phyloP scores from a whole-genome alignment of 2,888 invertebrate species.

The Chydorus sphaericus region DNA sequence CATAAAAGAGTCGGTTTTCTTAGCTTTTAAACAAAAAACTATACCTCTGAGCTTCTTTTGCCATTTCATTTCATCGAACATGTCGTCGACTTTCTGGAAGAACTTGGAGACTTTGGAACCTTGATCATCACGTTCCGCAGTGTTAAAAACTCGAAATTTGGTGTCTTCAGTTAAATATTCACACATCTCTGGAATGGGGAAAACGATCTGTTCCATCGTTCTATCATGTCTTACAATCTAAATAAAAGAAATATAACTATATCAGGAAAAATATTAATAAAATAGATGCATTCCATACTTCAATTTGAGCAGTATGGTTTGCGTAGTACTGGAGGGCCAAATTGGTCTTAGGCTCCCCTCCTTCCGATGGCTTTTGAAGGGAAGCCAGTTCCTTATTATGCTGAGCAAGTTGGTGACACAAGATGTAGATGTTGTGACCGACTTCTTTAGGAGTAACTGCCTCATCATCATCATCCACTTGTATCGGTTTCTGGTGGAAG shows the following conservation, averaged over 20 bases:
- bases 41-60: slow-evolving; percentile 88
- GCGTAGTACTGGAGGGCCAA: slow-evolving; percentile 89
- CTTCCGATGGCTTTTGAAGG: slow-evolving; percentile 59
- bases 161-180: slow-evolving; percentile 93
- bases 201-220: slow-evolving; percentile 95
- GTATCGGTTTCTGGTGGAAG: slow-evolving; percentile 70
- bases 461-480: slow-evolving; percentile 50
- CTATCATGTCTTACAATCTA: slow-evolving; percentile 93
- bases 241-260: slow-evolving; percentile 16
- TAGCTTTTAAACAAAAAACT: background rate
- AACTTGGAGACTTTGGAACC: slow-evolving; percentile 91
- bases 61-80: slow-evolving; percentile 99
- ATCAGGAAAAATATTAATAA: slow-evolving; percentile 12
- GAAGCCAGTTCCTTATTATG: slow-evolving; percentile 89
- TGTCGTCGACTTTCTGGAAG: slow-evolving; percentile 80
- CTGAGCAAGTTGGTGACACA: slow-evolving; percentile 93
- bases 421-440: slow-evolving; percentile 97
- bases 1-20: too few species aligned
- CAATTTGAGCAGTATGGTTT: slow-evolving; percentile 95
- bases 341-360: slow-evolving; percentile 54
- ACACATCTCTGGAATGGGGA: slow-evolving; percentile 97
- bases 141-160: slow-evolving; percentile 75
- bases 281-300: slow-evolving; percentile 40
- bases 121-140: slow-evolving; percentile 92
- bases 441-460: slow-evolving; percentile 38